These are phyloP conservation scores for Cryptosula pallasiana DNA, from an alignment of 2,888 invertebrate genomes.

Conservation along the genomic window DNA sequence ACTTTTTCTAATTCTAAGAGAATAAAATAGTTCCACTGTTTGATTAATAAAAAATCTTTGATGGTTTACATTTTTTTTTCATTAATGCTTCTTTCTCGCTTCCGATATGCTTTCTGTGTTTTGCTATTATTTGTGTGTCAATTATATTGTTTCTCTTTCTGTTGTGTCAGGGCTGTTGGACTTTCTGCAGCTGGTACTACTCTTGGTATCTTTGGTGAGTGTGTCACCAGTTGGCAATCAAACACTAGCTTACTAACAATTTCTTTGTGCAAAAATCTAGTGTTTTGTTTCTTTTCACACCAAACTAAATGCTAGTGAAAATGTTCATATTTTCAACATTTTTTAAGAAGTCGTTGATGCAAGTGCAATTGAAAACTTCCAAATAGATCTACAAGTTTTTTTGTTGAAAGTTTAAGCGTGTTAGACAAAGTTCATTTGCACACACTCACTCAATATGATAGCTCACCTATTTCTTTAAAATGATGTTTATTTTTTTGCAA, in stretches of 20 bases:
- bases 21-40: no score
- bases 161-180: background rate
- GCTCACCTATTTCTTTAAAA: no score
- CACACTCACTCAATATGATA: background rate
- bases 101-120: no score
- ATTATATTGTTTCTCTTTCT: no score
- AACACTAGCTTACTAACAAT: background rate
- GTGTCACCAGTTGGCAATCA: background rate
- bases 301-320: no score
- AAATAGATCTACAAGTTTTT: background rate
- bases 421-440: background rate
- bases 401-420: background rate
- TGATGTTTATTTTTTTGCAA: no score
- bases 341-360: background rate
- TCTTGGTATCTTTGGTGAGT: constrained; percentile 18
- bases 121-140: no score
- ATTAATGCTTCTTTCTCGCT: background rate
- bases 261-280: background rate
- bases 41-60: no score
- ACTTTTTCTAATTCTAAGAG: no score
- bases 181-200: background rate
- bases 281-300: no score
- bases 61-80: no score
- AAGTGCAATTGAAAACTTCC: background rate
- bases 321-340: background rate